A percentile compares a stretch with the other conserved stretches of the same genome.
phyloP scores from a whole-genome alignment of 2,797 vertebrate species.

The Pelochelys cantorii region DNA sequence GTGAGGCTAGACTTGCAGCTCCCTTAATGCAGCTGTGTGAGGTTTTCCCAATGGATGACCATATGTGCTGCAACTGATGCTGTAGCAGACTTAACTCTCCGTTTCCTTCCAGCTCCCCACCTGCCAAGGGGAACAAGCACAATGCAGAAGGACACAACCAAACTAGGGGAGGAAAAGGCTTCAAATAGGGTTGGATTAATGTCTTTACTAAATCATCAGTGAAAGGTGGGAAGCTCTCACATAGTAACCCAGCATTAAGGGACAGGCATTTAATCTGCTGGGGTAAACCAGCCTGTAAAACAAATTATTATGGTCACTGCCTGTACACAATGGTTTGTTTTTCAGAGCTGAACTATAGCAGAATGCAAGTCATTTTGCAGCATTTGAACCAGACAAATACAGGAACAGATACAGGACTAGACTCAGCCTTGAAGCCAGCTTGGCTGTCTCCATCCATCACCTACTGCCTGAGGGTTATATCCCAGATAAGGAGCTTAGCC shows the following conservation, averaged over 20 bases:
- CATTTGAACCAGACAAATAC: not conserved
- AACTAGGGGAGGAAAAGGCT: not conserved
- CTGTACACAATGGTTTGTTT: not conserved
- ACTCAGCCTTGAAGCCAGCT: accelerated
- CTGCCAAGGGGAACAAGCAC: not conserved
- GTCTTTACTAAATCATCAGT: not conserved
- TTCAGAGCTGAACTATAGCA: not conserved
- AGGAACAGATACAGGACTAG: not conserved
- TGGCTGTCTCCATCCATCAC: not conserved
- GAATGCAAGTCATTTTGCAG: accelerated
- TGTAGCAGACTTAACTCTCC: not conserved
- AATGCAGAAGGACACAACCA: not conserved
- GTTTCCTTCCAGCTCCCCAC: not conserved
- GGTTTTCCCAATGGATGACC: not conserved
- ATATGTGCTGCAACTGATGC: not conserved
- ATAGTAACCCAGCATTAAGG: not conserved
- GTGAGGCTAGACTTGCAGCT: not conserved
- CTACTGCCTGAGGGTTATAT: not conserved
- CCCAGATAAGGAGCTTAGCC: not conserved
- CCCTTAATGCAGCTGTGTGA: no score
- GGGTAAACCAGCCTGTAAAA: not conserved
- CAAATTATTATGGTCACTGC: not conserved
- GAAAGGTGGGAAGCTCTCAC: not conserved
- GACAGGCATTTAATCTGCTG: not conserved
- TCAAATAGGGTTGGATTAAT: not conserved